These are phyloP conservation scores for Dendroctonus valens DNA, from an alignment of 1,140 invertebrate genomes.

Conservation along the genomic window DNA sequence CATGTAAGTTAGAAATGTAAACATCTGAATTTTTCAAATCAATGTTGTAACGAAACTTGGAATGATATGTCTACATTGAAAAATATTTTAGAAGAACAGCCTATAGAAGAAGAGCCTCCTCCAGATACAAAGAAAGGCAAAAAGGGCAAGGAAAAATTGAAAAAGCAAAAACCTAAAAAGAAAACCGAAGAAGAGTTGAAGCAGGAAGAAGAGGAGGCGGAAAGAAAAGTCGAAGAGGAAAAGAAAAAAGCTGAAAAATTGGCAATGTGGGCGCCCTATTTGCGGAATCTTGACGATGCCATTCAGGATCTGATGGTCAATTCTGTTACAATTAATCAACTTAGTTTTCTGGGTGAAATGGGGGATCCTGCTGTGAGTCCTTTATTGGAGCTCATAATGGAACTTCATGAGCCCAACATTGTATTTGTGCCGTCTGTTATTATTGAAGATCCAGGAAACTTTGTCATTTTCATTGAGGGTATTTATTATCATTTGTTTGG, in stretches of 20 bases:
- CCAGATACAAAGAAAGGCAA: slow-evolving; percentile 7
- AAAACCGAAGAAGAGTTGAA: slow-evolving; percentile 17
- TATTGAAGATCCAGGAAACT: slow-evolving; percentile 57
- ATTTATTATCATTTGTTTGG: background rate
- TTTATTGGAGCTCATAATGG: slow-evolving; percentile 63
- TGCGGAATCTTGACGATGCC: slow-evolving; percentile 64
- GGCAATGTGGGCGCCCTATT: slow-evolving; percentile 60
- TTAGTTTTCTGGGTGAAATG: slow-evolving; percentile 49
- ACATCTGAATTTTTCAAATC: too few species aligned
- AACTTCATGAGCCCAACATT: slow-evolving; percentile 62
- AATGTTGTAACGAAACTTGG: too few species aligned
- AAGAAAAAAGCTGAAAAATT: slow-evolving; percentile 37
- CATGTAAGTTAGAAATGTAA: too few species aligned
- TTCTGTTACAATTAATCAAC: slow-evolving; percentile 51
- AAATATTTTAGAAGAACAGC: slow-evolving; percentile 18
- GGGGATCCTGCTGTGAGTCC: slow-evolving; percentile 50
- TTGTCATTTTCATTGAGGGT: slow-evolving; percentile 44
- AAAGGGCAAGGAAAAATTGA: slow-evolving; percentile 7
- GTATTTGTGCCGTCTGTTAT: slow-evolving; percentile 64
- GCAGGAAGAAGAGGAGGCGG: slow-evolving; percentile 24
- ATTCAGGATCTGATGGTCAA: slow-evolving; percentile 60
- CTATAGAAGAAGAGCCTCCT: slow-evolving; percentile 12
- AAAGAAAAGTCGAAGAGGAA: slow-evolving; percentile 33
- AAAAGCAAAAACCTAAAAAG: slow-evolving; percentile 7
- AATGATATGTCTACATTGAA: background rate